Base-by-base conservation (phyloP, 2,888 invertebrate species). In the Calameuta filiformis region DNA sequence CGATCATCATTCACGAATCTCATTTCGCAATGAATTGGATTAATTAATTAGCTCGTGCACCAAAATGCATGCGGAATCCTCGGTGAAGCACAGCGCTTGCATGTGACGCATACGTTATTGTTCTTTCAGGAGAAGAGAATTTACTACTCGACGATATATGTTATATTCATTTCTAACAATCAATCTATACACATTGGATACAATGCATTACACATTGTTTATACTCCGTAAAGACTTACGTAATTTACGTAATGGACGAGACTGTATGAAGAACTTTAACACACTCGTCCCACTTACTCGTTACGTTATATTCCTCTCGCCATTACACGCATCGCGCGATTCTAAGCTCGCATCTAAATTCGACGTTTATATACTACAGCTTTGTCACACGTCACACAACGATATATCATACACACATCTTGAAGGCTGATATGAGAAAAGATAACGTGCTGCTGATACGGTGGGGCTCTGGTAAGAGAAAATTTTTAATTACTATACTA, bases 21-120 rank as follows among this genome's bases (percentile, higher is more conserved):
- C 81, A 75, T 79, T 75, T 80, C 77, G 80, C 80, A 81, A 81
- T 81, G 80, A 77, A 68, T 76, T 80, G 79, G 80, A 73, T 33
- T 77, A 79, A 73, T 80, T 78, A 85, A 83, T 87, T 89, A 89
- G 89, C 85, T 87, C 86, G 86, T 87, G 89, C 89, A 89, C 89
- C 85, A 87, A 84, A 84, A 83, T 87, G 86, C 86, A 87, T 87
- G 86, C 75, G 79, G 81, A 83, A 80, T 82, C 77, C 23, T 69
- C 40, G 40, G 40, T 40, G 15, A 71, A 15, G 87, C 87, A 87
- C 87, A 30, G 83, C 85, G 88, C 88, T 87, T 88, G 88, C 88
- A 88, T 88, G 88, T 84, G 85, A 82, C 80, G 83, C 83, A 83
- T 84, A 83, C 78, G 82, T 85, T 80, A 85, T 83, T 87, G 82